These are phyloP conservation scores for Otus scops DNA, from an alignment of 2,797 vertebrate species.

Conservation along the genomic window DNA sequence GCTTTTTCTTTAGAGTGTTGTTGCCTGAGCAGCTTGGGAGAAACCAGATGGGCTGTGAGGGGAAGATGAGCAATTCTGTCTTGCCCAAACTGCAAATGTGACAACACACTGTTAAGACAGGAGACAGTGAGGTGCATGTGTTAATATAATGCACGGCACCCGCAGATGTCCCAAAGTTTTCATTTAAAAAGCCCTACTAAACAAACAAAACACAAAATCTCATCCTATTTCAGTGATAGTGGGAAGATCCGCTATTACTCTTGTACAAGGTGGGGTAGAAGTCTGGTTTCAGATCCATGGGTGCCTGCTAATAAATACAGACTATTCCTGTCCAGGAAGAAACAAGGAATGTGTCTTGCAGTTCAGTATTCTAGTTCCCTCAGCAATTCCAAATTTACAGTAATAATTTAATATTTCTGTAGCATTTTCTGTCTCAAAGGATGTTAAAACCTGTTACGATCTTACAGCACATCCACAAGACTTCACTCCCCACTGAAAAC, in stretches of 20 bases:
- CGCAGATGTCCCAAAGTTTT: conserved; percentile 60
- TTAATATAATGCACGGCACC: conserved; percentile 60
- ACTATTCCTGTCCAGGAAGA: not conserved
- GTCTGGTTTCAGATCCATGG: not conserved
- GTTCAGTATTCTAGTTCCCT: not conserved
- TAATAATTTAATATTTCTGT: not conserved
- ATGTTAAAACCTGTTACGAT: not conserved
- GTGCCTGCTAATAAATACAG: not conserved
- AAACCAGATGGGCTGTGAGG: conserved; percentile 72
- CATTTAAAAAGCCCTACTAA: conserved; percentile 46
- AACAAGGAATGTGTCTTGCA: not conserved
- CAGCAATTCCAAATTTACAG: not conserved
- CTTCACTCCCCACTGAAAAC: not conserved
- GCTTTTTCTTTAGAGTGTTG: conserved; percentile 44
- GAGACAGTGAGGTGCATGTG: conserved; percentile 63
- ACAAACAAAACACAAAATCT: conserved; percentile 33
- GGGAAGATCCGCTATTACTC: not conserved
- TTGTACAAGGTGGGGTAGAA: not conserved
- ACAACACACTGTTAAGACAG: conserved; percentile 69
- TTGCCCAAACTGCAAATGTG: conserved; percentile 65
- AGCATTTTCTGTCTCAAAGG: not conserved
- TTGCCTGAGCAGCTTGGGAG: conserved; percentile 58
- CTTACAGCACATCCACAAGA: not conserved
- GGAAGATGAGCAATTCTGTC: conserved; percentile 62
- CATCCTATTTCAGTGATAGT: not conserved